Evolutionary conservation across 2,797 vertebrate species (phyloP), one percentile per base, ranked within the genome.

Genomic region (Spheniscus humboldti): DNA sequence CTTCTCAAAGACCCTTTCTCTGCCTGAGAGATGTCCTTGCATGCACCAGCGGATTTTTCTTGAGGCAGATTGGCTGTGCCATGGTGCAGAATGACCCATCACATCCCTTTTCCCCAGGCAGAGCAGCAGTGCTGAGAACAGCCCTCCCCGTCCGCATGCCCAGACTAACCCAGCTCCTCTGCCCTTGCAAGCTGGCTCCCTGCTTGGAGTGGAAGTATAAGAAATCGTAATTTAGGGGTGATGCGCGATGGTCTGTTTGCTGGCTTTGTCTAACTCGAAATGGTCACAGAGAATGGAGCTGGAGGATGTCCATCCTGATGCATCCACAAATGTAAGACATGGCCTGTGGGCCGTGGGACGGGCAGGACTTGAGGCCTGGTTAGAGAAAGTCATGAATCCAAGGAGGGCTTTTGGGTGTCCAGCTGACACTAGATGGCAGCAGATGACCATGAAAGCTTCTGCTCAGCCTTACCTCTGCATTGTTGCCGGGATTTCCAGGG

Each of bases 391-490:
- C 3, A 1, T 3, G 24, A 16, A 8, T 3, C 11, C 22, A 2
- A 14, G n/a, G 22, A 50, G 18, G 9, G 2, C 4, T 33, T 20
- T 9, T 10, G 37, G 30, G 37, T 20, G 39, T 7, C 11, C 8
- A 2, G 7, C 0, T 4, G 41, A 43, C 97, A 83, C 79, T 60
- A 94, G 97, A 33, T 95, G 97, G 97, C 96, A 94, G 90, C 86
- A 94, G 76, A 82, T 23, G 41, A 48, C 76, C 76, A 7, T 1
- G 6, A 13, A 71, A 68, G 4, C 15, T 13, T 18, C 18, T 11
- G n/a, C 53, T 75, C 60, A 5, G n/a, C 45, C n/a, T 56, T 20
- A 0, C 3, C 2, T 31, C 47, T 2, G 3, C 8, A 2, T 1
- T 3, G 24, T 11, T 33, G 16, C 9, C 10, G 71, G 6, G 7